Base-by-base conservation (phyloP, 2,113 vertebrate species). In the Protobothrops mucrosquamatus region DNA sequence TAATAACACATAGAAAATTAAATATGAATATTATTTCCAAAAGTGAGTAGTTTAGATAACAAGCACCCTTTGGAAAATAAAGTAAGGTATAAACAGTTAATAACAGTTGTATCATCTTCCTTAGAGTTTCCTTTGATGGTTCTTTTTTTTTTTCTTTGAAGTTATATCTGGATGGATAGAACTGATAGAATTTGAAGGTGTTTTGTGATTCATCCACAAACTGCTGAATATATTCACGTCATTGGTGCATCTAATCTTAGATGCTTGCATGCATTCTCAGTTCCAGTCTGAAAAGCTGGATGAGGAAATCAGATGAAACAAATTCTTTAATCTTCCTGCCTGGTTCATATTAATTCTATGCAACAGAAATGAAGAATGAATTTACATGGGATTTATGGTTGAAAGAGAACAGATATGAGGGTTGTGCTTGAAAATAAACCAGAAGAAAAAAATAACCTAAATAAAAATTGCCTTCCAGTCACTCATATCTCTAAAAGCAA, bases 301-400 rank as follows among this genome's bases (percentile, higher is more conserved):
- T 95, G 91, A 55, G 24, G 7, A 81, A 43, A 43, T 43, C 74
- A 81, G 20, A 81, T 81, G 74, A 95, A 92, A 91, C 91, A 46
- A 92, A 39, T 96, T 87, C 93, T 90, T 59, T 94, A 96, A 93
- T 95, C 93, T 92, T 96, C 87, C 26, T 93, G 12, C 20, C 26
- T 93, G 11, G 87, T 96, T 95, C 55, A 92, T 95, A 95, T 96
- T 95, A 87, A 95, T 93, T 9, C 91, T 61, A 89, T 87, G 91
- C 89, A 94, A 0, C 1, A 56, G 88, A 91, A 93, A 94, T 5
- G 10, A 92, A 29, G 6, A 55, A 69, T 48, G 56, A 86, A 93
- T 92, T 95, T 94, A 34, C 64, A 88, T n/a, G 88, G 64, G 51
- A 93, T 46, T 94, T 95, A 92, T 95, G 57, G 89, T 92, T 12